Evolutionary conservation across 2,113 vertebrate species (phyloP).

Genomic region (Anoplopoma fimbria): DNA sequence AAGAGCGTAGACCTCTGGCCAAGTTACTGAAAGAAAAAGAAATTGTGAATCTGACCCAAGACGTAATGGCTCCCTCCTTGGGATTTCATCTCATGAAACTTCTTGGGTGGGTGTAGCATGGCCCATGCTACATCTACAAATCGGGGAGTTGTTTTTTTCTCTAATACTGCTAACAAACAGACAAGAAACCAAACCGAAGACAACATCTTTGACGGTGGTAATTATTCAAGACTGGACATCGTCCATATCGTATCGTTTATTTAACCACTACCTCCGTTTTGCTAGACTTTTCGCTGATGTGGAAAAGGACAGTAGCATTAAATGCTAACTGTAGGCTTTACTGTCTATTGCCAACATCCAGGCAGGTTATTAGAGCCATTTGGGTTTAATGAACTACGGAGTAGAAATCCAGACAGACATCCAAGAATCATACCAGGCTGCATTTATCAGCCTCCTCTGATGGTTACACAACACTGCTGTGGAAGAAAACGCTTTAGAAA

Average conservation of each 20-base stretch:
- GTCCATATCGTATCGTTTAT: rapidly evolving
- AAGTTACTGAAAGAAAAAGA: background rate
- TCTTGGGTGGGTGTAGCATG: no score
- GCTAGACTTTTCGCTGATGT: background rate
- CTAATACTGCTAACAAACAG: no score
- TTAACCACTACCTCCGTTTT: background rate
- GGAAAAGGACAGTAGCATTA: background rate
- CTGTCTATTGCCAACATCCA: background rate
- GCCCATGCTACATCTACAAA: no score
- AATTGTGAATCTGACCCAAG: background rate
- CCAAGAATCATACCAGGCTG: background rate
- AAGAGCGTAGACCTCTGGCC: background rate
- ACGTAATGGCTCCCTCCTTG: background rate
- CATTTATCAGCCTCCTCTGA: background rate
- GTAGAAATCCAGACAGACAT: background rate
- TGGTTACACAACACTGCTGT: background rate
- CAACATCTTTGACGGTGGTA: background rate
- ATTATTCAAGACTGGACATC: background rate
- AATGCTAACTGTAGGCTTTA: background rate
- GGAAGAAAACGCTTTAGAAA: background rate
- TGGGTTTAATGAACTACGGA: background rate
- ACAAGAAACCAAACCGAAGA: no score
- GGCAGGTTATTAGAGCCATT: background rate
- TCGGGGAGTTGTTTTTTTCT: no score
- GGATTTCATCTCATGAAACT: no score